These are phyloP conservation scores for Megalops atlanticus DNA, from an alignment of 2,113 vertebrate genomes.

Conservation along the genomic window DNA sequence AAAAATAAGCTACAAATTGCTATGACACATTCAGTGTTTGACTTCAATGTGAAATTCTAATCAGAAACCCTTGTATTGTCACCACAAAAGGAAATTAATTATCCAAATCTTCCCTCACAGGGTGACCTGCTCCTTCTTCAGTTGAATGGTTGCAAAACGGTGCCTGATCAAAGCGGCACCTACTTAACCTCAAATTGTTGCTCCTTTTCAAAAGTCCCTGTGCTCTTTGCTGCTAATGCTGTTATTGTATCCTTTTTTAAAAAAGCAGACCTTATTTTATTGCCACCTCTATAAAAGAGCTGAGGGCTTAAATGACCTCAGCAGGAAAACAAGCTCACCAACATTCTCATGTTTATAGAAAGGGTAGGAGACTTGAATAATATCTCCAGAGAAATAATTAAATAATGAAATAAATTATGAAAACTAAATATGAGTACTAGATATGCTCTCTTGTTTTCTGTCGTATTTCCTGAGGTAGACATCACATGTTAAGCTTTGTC, in stretches of 20 bases:
- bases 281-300: neutral
- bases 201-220: neutral
- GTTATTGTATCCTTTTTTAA: neutral
- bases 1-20: too few species aligned
- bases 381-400: too few species aligned
- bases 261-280: neutral
- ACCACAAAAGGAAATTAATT: conserved; percentile 5
- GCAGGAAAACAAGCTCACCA: too few species aligned
- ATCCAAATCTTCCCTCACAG: neutral
- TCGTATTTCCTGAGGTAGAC: neutral
- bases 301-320: too few species aligned
- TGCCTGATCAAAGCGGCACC: neutral
- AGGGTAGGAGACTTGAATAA: neutral
- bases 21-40: too few species aligned
- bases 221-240: neutral
- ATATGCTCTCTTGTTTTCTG: too few species aligned
- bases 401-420: too few species aligned
- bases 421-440: too few species aligned
- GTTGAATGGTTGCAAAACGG: too few species aligned
- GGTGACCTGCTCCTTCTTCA: neutral
- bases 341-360: neutral
- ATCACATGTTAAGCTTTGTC: neutral
- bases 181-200: neutral
- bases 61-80: conserved; percentile 2
- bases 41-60: neutral